Base-by-base conservation (phyloP, 2,888 invertebrate genomes). In the Archips xylosteana region DNA sequence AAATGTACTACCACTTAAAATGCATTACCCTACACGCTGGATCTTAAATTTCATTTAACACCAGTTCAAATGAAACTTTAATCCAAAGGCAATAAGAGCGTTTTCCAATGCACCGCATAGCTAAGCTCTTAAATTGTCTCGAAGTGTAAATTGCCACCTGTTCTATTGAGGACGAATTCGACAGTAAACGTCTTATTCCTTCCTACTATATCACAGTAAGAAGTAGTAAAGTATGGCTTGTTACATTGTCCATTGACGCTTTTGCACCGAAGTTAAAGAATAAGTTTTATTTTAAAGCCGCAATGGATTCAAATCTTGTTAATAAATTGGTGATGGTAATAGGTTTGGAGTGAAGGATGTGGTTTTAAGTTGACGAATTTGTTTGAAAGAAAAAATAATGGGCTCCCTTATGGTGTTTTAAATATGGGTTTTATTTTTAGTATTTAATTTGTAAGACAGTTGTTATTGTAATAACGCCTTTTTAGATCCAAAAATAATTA, bases 101-200 rank as follows among this genome's bases (percentile, higher is more conserved):
- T 15, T 3, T 23, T 12, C n/a, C 6, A 5, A 13, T n/a, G 51
- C 10, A n/a, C 36, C 0, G n/a, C 15, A n/a, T 9, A 36, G 9
- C 10, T 23, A 5, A 15, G 8, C 61, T 36, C 62, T 67, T 57
- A 47, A 67, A 67, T 47, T 68, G 75, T 68, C 71, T 64, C 23
- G 51, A 59, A 71, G 45, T 71, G 71, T 75, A 75, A 34, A 68
- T 54, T 34, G 68, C 71, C 75, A 75, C 75, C 75, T 75, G 75
- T 75, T 71, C 71, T 49, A 36, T 64, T 47, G 59, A 63, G 36
- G 65, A 62, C 67, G 68, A 60, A 71, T 66, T 67, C 36, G 60
- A 75, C 64, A 39, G n/a, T 49, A 60, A 64, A 65, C 71, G 54
- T 68, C 71, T 68, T 71, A 68, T 69, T 67, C 54, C 49, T 47